phyloP scores from a whole-genome alignment of 2,113 vertebrate genomes.

The Phalacrocorax carbo region DNA sequence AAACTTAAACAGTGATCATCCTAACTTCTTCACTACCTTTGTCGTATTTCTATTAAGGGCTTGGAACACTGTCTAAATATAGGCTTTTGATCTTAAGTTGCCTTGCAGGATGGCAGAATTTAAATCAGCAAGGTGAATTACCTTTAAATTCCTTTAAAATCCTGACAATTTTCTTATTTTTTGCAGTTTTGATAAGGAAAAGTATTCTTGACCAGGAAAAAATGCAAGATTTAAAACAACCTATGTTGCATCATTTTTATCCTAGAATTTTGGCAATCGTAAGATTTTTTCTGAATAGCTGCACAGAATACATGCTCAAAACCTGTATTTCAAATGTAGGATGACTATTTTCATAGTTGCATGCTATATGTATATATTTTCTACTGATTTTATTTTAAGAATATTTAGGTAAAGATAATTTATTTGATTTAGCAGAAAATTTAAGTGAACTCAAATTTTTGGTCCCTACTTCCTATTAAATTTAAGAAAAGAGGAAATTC shows the following conservation, averaged over 20 bases:
- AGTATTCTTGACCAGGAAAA: neutral
- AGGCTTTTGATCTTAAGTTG: neutral
- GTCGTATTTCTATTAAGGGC: neutral
- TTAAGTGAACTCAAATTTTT: neutral
- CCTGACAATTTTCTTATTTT: neutral
- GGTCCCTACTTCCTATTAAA: neutral
- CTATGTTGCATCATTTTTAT: neutral
- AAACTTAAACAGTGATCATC: neutral
- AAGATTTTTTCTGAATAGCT: neutral
- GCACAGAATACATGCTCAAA: neutral
- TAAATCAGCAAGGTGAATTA: neutral
- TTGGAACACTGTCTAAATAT: neutral
- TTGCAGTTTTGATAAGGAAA: neutral
- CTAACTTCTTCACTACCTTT: neutral
- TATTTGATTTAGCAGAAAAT: neutral
- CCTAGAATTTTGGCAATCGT: neutral
- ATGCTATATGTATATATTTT: neutral
- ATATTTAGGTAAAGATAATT: neutral
- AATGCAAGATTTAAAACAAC: neutral
- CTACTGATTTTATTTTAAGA: neutral
- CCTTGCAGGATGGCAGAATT: neutral
- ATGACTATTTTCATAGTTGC: neutral
- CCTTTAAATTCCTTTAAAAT: neutral
- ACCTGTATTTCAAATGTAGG: neutral
- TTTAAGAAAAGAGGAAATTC: neutral